phyloP scores from a whole-genome alignment of 1,140 invertebrate genomes.

The Chelonus insularis region DNA sequence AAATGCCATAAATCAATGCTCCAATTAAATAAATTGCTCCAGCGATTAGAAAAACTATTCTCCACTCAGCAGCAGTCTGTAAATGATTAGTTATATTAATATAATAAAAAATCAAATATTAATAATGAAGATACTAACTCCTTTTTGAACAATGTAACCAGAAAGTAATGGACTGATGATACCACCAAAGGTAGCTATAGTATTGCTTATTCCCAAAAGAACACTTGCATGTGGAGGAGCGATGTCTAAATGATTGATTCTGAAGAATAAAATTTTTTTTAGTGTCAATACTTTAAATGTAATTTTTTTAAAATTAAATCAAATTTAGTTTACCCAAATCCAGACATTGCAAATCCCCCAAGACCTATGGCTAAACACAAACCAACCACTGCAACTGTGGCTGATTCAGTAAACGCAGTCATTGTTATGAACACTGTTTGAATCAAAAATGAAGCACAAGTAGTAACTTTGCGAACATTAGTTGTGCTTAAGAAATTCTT shows the following conservation, averaged over 20 bases:
- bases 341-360: constrained; percentile 87
- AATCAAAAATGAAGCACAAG: constrained; percentile 76
- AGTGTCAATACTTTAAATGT: too few species aligned
- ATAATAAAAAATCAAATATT: not conserved
- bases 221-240: constrained; percentile 81
- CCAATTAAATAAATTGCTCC: constrained; percentile 77
- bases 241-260: constrained; percentile 85
- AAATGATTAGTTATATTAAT: constrained; percentile 30
- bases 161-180: constrained; percentile 82
- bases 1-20: constrained; percentile 76
- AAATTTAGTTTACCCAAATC: constrained; percentile 73
- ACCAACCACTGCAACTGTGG: constrained; percentile 70
- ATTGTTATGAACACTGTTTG: constrained; percentile 85
- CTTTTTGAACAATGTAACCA: constrained; percentile 74
- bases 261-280: too few species aligned
- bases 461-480: constrained; percentile 73
- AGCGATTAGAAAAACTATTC: constrained; percentile 81
- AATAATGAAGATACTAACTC: too few species aligned
- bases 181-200: constrained; percentile 84
- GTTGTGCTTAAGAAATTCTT: constrained; percentile 71
- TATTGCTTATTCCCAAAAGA: constrained; percentile 87
- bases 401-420: constrained; percentile 70
- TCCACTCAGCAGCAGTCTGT: constrained; percentile 77
- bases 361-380: constrained; percentile 84
- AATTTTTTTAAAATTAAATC: not conserved